These are phyloP conservation scores for Charina bottae DNA, from an alignment of 2,113 vertebrate species.

Conservation along the genomic window DNA sequence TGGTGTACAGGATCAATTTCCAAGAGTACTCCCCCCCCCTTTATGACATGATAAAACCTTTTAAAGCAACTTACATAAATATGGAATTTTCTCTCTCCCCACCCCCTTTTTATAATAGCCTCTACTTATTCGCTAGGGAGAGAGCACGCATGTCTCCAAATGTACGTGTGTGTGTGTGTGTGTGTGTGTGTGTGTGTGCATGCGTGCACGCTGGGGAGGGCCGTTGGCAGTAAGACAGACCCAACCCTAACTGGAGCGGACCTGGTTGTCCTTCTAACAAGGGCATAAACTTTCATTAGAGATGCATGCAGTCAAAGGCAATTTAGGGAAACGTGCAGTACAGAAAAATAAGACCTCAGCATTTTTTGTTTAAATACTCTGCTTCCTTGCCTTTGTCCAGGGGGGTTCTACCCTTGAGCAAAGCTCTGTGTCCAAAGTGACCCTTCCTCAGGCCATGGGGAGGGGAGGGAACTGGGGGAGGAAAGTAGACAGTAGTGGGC, in stretches of 20 bases:
- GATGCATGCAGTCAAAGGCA: constrained; percentile 99
- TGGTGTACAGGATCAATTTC: constrained; percentile 98
- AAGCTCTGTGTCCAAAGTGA: constrained; percentile 65
- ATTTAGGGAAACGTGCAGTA: constrained; percentile 96
- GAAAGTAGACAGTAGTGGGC: background rate
- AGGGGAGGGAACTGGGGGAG: background rate
- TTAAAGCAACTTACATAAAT: constrained; percentile 99
- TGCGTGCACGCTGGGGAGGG: constrained; percentile 52
- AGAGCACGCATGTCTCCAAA: constrained; percentile 29
- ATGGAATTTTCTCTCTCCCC: constrained; percentile 87
- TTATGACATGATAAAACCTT: constrained; percentile 99
- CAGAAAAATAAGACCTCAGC: constrained; percentile 97
- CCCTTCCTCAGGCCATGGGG: constrained; percentile 19
- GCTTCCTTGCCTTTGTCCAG: constrained; percentile 68
- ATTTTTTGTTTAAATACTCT: constrained; percentile 73
- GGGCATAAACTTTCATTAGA: constrained; percentile 99
- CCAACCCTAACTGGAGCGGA: constrained; percentile 94
- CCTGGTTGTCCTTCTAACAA: constrained; percentile 98
- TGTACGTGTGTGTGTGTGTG: background rate
- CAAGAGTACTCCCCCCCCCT: constrained; percentile 79
- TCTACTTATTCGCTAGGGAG: constrained; percentile 88
- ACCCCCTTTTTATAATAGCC: constrained; percentile 73
- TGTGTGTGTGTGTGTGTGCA: background rate
- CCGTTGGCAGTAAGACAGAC: constrained; percentile 85
- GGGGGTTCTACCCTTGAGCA: constrained; percentile 68